These are phyloP conservation scores for Lichenostomus cassidix DNA, from an alignment of 2,113 vertebrate species.

Conservation along the genomic window DNA sequence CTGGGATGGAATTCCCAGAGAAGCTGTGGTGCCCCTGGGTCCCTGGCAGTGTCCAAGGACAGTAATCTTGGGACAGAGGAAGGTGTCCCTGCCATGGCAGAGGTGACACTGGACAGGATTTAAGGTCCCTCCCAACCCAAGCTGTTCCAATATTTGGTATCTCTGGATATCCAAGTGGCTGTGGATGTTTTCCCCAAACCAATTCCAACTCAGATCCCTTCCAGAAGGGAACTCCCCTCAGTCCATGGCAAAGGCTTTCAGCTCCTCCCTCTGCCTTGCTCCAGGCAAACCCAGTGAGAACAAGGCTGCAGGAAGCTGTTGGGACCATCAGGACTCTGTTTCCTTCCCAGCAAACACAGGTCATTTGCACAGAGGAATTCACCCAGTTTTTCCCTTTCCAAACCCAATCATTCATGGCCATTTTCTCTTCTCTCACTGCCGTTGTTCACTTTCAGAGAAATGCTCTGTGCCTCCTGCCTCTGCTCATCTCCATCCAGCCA, in stretches of 20 bases:
- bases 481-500: no score
- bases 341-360: background rate
- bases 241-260: background rate
- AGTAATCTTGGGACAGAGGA: background rate
- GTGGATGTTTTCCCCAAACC: background rate
- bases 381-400: background rate
- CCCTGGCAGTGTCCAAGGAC: background rate
- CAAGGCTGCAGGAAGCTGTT: background rate
- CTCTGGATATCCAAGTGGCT: background rate
- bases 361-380: background rate
- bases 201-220: background rate
- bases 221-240: background rate
- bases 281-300: background rate
- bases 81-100: background rate
- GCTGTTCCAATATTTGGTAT: fast-evolving
- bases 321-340: background rate
- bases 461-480: background rate
- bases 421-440: background rate
- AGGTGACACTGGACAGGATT: fast-evolving
- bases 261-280: no score
- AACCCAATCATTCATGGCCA: background rate
- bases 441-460: no score
- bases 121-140: background rate
- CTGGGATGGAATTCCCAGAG: background rate
- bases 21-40: background rate